Conservation (phyloP, 1,140 invertebrate species). For the Lepeophtheirus salmonis region DNA sequence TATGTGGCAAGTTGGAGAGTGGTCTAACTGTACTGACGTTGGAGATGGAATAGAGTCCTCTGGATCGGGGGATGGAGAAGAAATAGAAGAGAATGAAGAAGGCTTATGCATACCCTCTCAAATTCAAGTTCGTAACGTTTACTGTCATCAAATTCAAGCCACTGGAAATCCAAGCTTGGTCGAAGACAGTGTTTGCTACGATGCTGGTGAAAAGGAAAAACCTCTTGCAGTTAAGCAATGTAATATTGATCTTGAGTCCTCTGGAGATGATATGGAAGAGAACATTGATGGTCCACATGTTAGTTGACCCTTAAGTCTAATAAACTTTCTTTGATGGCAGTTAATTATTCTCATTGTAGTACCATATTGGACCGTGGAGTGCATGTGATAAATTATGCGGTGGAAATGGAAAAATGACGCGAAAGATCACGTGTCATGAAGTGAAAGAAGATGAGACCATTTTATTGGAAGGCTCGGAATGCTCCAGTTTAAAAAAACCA, state of each 20-base stretch:
- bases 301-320: not conserved
- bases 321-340: not conserved
- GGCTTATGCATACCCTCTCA: not conserved
- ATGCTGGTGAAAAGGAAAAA: constrained; percentile 17
- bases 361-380: constrained; percentile 15
- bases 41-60: constrained; percentile 41
- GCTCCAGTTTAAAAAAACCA: constrained; percentile 5
- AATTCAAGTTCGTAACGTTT: constrained; percentile 12
- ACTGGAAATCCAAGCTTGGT: constrained; percentile 38
- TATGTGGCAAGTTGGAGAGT: constrained; percentile 55
- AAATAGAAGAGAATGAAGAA: constrained; percentile 12
- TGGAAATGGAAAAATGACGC: constrained; percentile 31
- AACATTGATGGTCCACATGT: not conserved
- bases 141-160: constrained; percentile 29
- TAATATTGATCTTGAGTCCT: constrained; percentile 21
- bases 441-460: constrained; percentile 3
- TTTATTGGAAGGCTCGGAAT: constrained; percentile 3
- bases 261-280: not conserved
- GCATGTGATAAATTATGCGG: constrained; percentile 15
- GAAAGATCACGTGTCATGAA: constrained; percentile 20
- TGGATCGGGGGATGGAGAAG: constrained; percentile 9
- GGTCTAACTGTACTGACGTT: constrained; percentile 54
- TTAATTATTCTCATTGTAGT: not conserved
- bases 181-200: constrained; percentile 9
- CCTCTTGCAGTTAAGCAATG: constrained; percentile 6